Base-by-base conservation (phyloP, 2,888 invertebrate genomes). In the Dryadula phaetusa region DNA sequence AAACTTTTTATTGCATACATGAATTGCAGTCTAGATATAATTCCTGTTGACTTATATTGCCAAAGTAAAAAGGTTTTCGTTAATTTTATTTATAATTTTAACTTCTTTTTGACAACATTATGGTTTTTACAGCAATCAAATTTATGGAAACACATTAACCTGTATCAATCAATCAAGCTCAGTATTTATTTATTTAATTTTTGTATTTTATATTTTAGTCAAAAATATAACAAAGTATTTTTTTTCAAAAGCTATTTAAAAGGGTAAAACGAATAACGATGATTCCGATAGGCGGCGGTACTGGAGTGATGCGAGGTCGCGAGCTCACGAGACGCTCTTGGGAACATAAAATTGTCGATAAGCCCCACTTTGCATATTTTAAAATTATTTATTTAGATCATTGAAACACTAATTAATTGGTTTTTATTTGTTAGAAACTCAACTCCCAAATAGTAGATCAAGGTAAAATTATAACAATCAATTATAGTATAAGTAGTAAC, bases 251-350 rank as follows among this genome's bases (percentile, higher is more conserved):
- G 16, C 16, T 16, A 28, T 16, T 52, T 52, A 1, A 10, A 28
- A 52, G 28, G 28, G 16, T 32, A 52, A 5, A 52, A 28, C 52
- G n/a, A 28, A 16, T 52, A 12, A 44, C 20, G 18, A 52, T 2
- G 52, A 52, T 10, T 32, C 28, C 32, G 28, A 32, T 52, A 52
- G 28, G 52, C 52, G 28, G 10, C 10, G 16, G 28, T 32, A 52
- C 16, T 52, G 5, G 52, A 52, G 52, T 52, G 52, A 32, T 1
- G 52, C 52, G 52, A 52, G 52, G 52, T 52, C 52, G 28, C 52
- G 52, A 52, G 28, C 12, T 32, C 10, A 52, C 52, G 28, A 52
- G 16, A 32, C 52, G 52, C 52, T 52, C 52, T 52, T 10, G 28
- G 28, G 5, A 52, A 32, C 52, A 5, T 16, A 32, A 32, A 49